Evolutionary conservation across 2,888 invertebrate genomes (phyloP), one percentile per base, ranked within the genome.

Genomic region (Fragum fragum): DNA sequence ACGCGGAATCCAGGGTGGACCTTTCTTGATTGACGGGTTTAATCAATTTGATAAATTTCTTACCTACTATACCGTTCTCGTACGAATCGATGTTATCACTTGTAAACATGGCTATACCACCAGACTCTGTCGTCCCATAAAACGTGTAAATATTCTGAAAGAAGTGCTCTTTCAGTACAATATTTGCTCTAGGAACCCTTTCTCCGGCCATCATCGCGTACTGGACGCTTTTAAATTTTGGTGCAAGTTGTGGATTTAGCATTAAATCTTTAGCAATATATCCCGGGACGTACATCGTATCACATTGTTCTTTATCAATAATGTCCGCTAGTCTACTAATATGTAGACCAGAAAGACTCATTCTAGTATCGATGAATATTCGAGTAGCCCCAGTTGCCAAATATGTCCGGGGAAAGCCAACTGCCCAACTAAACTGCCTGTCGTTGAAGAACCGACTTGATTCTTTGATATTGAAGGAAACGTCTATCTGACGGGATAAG

Each of bases 41-140:
- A 36, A 36, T 36, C 32, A 9, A 6, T 36, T 9, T 36, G 32
- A 9, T 36, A 36, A 36, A 36, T 9, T 6, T 6, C 32, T 36
- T 72, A 80, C 80, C 76, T 1, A 77, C 52, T 3, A 84, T 81
- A 0, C 85, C 85, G 9, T 85, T 82, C n/a, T 82, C 82, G 32
- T 68, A 85, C 5, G 39, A 32, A 32, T 66, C 79, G 11, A 55
- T 9, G 11, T 16, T 53, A 16, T 69, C 69, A n/a, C 29, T 75
- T 0, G 14, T n/a, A 23, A 78, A 77, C 5, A 16, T 11, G 2
- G 55, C n/a, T 14, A 32, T 57, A 0, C 74, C 80, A 1, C 82
- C 85, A 21, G 39, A 26, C 52, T 85, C 85, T 7, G 82, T 85
- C 11, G 23, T 63, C 7, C 85, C 82, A 26, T 82, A 85, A 16